Evolutionary conservation across 2,888 invertebrate species (phyloP), one percentile per base, ranked within the genome.

Genomic region (Mactromeris polynyma): DNA sequence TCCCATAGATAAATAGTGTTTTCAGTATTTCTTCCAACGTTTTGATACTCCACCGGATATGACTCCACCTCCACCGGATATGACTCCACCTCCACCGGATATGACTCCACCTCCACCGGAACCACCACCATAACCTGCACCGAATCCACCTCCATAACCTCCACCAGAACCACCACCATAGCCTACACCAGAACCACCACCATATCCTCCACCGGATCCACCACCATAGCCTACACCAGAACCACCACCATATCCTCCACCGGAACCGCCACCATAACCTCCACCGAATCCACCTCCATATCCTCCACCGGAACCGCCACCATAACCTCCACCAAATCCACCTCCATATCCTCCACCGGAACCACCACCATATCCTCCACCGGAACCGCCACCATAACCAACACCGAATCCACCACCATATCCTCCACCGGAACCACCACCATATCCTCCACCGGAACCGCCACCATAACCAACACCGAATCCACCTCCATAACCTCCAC

Each of bases 1-100:
- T 17, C 51, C 14, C 4, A 9, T 1, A 19, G 1, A 19, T 17
- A 19, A 17, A 51, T 51, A 51, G 2, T 51, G 51, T 51, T 51
- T 81, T 82, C 58, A 82, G 81, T 82, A 82, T 82, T 83, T 83
- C 46, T 83, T 83, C 83, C 83, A 83, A 64, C 26, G n/a, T n/a
- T n/a, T n/a, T n/a, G n/a, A n/a, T n/a, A n/a, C n/a, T n/a, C n/a
- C n/a, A n/a, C n/a, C n/a, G n/a, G n/a, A n/a, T n/a, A n/a, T n/a
- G n/a, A n/a, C n/a, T n/a, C n/a, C n/a, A n/a, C n/a, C n/a, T n/a
- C n/a, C n/a, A n/a, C n/a, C n/a, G n/a, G n/a, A n/a, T n/a, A n/a
- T n/a, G n/a, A n/a, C n/a, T n/a, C n/a, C n/a, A n/a, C n/a, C n/a
- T n/a, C n/a, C n/a, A n/a, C n/a, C n/a, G n/a, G n/a, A n/a, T n/a